Evolutionary conservation across 2,797 vertebrate genomes (phyloP).

Genomic region (Adrianichthys oophorus): DNA sequence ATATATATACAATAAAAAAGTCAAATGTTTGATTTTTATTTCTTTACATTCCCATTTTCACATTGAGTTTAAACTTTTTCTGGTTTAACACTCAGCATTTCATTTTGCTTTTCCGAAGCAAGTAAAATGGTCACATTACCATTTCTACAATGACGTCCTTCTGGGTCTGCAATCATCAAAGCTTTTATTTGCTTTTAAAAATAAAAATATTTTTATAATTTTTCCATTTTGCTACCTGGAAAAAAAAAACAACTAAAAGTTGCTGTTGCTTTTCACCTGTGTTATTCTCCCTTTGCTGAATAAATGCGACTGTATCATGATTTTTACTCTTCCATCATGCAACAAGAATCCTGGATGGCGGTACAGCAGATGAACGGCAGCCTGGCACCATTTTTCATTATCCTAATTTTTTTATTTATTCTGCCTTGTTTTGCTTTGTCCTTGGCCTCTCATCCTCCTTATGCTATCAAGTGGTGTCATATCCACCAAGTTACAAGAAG

Average conservation of each 20-base stretch:
- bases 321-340: slow-evolving; percentile 38
- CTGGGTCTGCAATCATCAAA: slow-evolving; percentile 46
- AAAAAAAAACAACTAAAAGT: slow-evolving; percentile 39
- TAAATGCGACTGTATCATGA: slow-evolving; percentile 11
- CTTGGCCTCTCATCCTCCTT: slow-evolving; percentile 70
- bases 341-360: slow-evolving; percentile 31
- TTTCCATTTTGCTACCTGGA: slow-evolving; percentile 32
- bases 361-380: slow-evolving; percentile 29
- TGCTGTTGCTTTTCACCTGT: slow-evolving; percentile 45
- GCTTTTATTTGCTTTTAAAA: slow-evolving; percentile 54
- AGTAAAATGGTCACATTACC: slow-evolving; percentile 27
- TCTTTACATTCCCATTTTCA: background rate
- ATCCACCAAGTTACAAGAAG: slow-evolving; percentile 92
- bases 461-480: slow-evolving; percentile 82
- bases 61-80: background rate
- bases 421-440: slow-evolving; percentile 64
- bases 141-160: slow-evolving; percentile 44
- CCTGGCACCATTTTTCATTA: slow-evolving; percentile 56
- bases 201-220: slow-evolving; percentile 40
- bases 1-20: too few relatives aligned
- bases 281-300: slow-evolving; percentile 33
- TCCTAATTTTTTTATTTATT: slow-evolving; percentile 61
- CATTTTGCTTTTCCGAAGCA: slow-evolving; percentile 7
- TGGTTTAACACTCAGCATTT: background rate
- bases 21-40: background rate